phyloP scores from a whole-genome alignment of 2,888 invertebrate species.

The Patella caerulea region DNA sequence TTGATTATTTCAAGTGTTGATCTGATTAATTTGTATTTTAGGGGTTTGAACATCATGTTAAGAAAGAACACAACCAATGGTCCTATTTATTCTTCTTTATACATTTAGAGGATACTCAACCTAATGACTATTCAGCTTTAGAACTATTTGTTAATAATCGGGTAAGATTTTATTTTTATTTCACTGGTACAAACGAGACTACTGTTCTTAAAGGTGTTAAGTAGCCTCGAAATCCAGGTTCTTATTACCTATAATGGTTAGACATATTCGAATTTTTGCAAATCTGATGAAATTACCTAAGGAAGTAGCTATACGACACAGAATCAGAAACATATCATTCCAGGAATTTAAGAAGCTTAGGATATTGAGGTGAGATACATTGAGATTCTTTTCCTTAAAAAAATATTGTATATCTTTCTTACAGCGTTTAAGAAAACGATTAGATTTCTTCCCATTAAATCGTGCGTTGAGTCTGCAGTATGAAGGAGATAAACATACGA shows the following conservation, averaged over 20 bases:
- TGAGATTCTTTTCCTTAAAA: too few relatives aligned
- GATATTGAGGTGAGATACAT: too few relatives aligned
- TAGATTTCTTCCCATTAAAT: conserved; percentile 70
- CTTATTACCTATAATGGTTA: too few relatives aligned
- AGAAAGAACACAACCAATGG: conserved; percentile 70
- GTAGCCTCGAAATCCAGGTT: too few relatives aligned
- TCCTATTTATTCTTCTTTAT: conserved; percentile 71
- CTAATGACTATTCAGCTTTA: conserved; percentile 69
- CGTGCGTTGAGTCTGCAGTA: conserved; percentile 65
- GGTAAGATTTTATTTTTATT: conserved; percentile 45
- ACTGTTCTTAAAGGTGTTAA: too few relatives aligned
- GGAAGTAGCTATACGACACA: too few relatives aligned
- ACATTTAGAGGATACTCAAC: conserved; percentile 67
- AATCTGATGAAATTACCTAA: too few relatives aligned
- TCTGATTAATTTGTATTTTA: conserved; percentile 29
- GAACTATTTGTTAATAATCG: conserved; percentile 65
- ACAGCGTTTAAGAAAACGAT: conserved; percentile 59
- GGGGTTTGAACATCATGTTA: conserved; percentile 70
- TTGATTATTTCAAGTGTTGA: too few relatives aligned
- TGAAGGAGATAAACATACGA: conserved; percentile 65
- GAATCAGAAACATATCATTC: too few relatives aligned
- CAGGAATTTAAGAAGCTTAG: too few relatives aligned
- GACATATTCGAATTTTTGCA: too few relatives aligned
- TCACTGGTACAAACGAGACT: background rate
- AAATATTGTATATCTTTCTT: background rate